phyloP scores from a whole-genome alignment of 2,888 invertebrate genomes.

The Lepidocyrtinus sp. region DNA sequence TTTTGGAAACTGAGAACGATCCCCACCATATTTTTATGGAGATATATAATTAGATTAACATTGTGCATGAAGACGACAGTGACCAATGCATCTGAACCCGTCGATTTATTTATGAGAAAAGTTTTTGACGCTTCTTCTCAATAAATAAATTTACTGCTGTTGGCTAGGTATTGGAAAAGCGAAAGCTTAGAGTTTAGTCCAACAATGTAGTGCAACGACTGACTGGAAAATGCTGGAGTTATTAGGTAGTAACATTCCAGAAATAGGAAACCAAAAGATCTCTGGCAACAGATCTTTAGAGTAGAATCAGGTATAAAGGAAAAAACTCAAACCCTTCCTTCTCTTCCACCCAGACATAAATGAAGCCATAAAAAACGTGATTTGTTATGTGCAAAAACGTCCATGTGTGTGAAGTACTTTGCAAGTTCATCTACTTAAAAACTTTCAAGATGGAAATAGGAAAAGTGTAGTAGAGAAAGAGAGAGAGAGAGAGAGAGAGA shows the following conservation, averaged over 20 bases:
- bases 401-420: background rate
- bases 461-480: background rate
- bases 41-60: background rate
- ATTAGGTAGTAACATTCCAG: background rate
- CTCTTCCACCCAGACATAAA: background rate
- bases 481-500: background rate
- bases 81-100: background rate
- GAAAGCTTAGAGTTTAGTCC: background rate
- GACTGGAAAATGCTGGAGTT: background rate
- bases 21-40: no score
- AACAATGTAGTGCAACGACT: background rate
- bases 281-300: conserved; percentile 14
- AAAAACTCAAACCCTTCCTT: background rate
- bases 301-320: background rate
- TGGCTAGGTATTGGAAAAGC: no score
- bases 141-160: no score
- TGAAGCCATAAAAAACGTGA: conserved; percentile 15
- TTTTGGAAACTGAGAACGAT: no score
- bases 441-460: no score
- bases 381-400: conserved; percentile 5
- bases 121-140: background rate
- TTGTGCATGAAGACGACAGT: background rate
- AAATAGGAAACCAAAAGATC: background rate
- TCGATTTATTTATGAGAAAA: conserved; percentile 12
- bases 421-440: conserved; percentile 10